Percentiles rank a stretch among this genome's conserved stretches.
Evolutionary conservation across 2,113 vertebrate species (phyloP).

Genomic region (Sinocyclocheilus anophthalmus): DNA sequence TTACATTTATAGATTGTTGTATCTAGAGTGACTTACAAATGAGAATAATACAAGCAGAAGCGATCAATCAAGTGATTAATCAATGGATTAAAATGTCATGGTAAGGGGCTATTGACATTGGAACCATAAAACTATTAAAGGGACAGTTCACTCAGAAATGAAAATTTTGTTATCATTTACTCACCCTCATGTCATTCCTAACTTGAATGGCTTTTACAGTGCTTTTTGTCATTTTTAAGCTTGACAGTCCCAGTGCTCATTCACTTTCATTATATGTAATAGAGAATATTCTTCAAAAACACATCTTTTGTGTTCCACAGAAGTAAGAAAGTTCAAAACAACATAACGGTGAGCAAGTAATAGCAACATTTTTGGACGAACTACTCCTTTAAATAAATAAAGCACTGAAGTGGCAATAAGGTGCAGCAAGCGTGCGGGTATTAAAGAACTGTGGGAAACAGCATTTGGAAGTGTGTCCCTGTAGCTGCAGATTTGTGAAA

Average conservation of each 20-base stretch:
- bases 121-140: constrained; percentile 6
- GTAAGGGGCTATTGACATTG: background rate
- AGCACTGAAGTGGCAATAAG: constrained; percentile 14
- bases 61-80: background rate
- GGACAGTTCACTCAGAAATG: background rate
- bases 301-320: background rate
- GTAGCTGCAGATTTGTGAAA: constrained; percentile 32
- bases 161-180: background rate
- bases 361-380: background rate
- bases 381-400: constrained; percentile 2
- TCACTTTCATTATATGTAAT: too few species aligned
- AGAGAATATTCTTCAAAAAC: background rate
- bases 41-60: constrained; percentile 13
- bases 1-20: background rate
- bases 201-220: background rate
- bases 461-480: constrained; percentile 47
- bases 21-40: constrained; percentile 6
- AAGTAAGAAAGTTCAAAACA: background rate
- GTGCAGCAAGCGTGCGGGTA: constrained; percentile 5
- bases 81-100: constrained; percentile 3
- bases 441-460: constrained; percentile 73
- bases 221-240: background rate
- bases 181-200: background rate
- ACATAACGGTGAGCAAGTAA: background rate
- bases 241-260: background rate